These are phyloP conservation scores for Notoglanidium macrostoma DNA, from an alignment of 2,797 vertebrate genomes.

Conservation along the genomic window DNA sequence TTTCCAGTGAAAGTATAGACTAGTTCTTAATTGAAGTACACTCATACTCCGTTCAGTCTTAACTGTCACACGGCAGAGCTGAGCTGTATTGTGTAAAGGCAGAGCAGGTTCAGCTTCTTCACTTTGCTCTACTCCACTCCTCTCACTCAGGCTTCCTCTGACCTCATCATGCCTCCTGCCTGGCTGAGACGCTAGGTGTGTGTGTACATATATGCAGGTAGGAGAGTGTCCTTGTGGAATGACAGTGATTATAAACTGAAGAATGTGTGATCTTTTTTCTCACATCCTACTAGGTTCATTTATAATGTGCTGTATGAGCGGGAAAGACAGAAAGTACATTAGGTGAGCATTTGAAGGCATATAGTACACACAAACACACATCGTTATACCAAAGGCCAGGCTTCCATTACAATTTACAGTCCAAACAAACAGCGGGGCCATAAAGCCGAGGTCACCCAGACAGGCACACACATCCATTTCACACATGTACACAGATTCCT, in stretches of 20 bases:
- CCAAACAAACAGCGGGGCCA: slow-evolving; percentile 34
- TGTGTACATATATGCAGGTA: neutral
- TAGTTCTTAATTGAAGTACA: neutral
- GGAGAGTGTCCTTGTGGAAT: slow-evolving; percentile 19
- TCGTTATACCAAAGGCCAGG: slow-evolving; percentile 11
- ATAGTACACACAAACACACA: neutral
- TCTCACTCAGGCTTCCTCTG: neutral
- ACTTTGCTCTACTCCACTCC: neutral
- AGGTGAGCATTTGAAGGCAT: neutral
- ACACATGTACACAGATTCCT: neutral
- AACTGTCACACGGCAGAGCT: neutral
- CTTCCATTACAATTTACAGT: slow-evolving; percentile 38
- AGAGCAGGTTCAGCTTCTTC: neutral
- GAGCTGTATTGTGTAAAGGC: neutral
- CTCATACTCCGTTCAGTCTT: neutral
- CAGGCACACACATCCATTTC: slow-evolving; percentile 17
- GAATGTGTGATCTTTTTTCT: slow-evolving; percentile 21
- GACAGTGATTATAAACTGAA: slow-evolving; percentile 29
- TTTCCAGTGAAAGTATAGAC: neutral
- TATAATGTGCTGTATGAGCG: slow-evolving; percentile 15
- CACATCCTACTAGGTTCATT: slow-evolving; percentile 30
- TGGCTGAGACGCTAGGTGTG: neutral
- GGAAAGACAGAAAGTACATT: neutral
- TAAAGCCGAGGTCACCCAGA: slow-evolving; percentile 10
- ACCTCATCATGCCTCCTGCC: slow-evolving; percentile 10